Base-by-base conservation (phyloP, 2,797 vertebrate genomes). In the Paratrypauchen microcephalus region DNA sequence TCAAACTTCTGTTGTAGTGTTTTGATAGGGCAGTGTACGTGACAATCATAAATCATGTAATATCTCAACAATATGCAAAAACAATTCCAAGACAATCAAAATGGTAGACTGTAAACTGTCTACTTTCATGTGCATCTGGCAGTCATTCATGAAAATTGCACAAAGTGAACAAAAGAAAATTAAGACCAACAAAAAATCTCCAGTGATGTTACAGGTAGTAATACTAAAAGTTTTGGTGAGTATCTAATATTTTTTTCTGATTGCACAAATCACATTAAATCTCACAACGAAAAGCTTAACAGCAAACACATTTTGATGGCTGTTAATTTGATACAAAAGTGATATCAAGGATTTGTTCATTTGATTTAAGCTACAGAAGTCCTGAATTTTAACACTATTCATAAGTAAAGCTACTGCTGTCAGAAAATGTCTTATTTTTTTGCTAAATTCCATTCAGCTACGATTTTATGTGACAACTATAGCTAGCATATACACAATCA, bases 371-470 rank as follows among this genome's bases (percentile, higher is more conserved):
- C 79, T 77, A 85, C 85, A 70, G 77, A 68, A 57, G 82, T 70
- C 77, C 74, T 82, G 76, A 78, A 77, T 83, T 89, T 83, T 78
- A 73, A 69, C 77, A 81, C 86, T 68, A 82, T 45, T 24, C 60
- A 78, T 77, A 77, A 75, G 73, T 76, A 78, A 71, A 72, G 72
- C 71, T 86, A 75, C 70, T 54, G 78, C 16, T 77, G 84, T 86
- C 83, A 89, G 68, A 84, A 69, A 82, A 70, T 70, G 68, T 21
- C 65, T 70, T 60, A 85, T 87, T 76, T 81, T 82, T 81, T 86
- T 88, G 83, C 80, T 83, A 21, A 81, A 87, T 78, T 76, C 87
- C 76, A 88, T 84, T 88, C 87, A 83, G 84, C 88, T 82, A 82
- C 78, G 78, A 69, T 78, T 76, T 70, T 79, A 75, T 64, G 69